These are phyloP conservation scores for Geothlypis trichas DNA, from an alignment of 2,113 vertebrate species.

Conservation along the genomic window DNA sequence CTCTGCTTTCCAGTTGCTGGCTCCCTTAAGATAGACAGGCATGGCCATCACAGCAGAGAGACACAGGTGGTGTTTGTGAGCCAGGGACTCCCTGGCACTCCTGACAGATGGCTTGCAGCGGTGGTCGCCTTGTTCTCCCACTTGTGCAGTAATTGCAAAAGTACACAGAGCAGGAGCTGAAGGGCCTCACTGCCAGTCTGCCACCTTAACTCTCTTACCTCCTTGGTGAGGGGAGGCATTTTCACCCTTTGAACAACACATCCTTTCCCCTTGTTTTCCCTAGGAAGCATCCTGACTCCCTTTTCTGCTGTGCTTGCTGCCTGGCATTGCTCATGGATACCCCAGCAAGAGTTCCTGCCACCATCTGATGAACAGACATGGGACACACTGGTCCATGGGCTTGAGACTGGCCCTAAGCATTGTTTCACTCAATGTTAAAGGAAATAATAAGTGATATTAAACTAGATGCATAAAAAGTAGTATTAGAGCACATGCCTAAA, in stretches of 20 bases:
- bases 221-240: not conserved
- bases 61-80: not conserved
- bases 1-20: not conserved
- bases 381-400: not conserved
- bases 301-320: not conserved
- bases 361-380: not conserved
- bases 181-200: not conserved
- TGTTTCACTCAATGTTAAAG: not conserved
- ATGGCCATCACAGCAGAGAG: not conserved
- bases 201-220: not conserved
- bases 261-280: not conserved
- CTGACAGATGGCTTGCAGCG: not conserved
- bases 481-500: not conserved
- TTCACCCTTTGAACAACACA: not conserved
- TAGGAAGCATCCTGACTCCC: not conserved
- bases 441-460: not conserved
- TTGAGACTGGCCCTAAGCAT: not conserved
- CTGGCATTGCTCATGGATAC: rapidly evolving
- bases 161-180: not conserved
- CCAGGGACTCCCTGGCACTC: not conserved
- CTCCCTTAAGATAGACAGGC: not conserved
- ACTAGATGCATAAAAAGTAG: not conserved
- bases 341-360: not conserved
- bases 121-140: not conserved
- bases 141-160: not conserved